Evolutionary conservation across 2,113 vertebrate species (phyloP).

Genomic region (Motacilla tschutschensis): DNA sequence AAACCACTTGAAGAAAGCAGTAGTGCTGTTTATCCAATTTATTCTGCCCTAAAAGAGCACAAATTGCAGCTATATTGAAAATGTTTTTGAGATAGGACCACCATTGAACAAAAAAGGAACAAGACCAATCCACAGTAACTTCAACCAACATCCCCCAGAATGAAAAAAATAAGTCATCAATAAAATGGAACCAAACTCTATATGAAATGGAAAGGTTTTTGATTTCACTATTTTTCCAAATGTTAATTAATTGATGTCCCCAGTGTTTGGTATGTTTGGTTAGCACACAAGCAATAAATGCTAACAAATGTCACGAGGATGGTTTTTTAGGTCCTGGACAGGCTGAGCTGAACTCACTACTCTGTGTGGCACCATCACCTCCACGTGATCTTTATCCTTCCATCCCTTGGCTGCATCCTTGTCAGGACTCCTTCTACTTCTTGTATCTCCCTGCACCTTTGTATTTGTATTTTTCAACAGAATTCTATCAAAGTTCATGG

Average conservation of each 20-base stretch:
- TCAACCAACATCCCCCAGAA: not conserved
- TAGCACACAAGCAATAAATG: not conserved
- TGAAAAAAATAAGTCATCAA: not conserved
- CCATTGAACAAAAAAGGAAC: not conserved
- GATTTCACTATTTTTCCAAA: not conserved
- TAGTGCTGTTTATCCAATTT: not conserved
- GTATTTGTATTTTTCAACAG: not conserved
- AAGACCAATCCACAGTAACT: not conserved
- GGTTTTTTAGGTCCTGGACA: not conserved
- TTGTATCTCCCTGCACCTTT: not conserved
- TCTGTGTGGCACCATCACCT: not conserved
- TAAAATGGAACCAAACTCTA: not conserved
- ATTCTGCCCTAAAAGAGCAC: not conserved
- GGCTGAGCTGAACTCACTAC: not conserved
- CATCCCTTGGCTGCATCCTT: not conserved
- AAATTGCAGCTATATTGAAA: not conserved
- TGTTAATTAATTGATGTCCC: not conserved
- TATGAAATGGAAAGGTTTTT: not conserved
- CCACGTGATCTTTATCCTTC: not conserved
- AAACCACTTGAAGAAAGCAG: not conserved
- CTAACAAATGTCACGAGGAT: not conserved
- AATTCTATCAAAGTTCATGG: conserved; percentile 56
- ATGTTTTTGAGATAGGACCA: not conserved
- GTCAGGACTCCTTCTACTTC: not conserved
- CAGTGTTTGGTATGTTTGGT: not conserved